These are phyloP conservation scores for Callinectes sapidus DNA, from an alignment of 2,888 invertebrate species.

Conservation along the genomic window DNA sequence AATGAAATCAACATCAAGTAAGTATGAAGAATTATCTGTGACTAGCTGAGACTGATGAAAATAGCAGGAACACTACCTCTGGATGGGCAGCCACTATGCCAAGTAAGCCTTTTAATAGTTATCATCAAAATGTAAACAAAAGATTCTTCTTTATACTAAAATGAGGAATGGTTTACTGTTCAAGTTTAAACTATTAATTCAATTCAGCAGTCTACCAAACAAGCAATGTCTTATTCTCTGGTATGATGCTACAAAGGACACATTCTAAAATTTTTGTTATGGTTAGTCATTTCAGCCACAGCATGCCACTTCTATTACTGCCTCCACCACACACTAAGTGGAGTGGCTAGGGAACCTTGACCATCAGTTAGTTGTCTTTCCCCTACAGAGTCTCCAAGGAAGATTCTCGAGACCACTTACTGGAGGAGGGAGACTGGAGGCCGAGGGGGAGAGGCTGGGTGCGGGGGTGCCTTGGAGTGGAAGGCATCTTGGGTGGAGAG, in stretches of 20 bases:
- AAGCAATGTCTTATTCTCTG: background rate
- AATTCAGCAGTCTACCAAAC: background rate
- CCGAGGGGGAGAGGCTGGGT: slow-evolving; percentile 75
- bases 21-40: background rate
- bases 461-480: slow-evolving; percentile 76
- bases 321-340: background rate
- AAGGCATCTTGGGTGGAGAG: slow-evolving; percentile 82
- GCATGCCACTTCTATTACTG: background rate
- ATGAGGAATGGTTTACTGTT: background rate
- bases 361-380: background rate
- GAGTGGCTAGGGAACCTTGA: background rate
- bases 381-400: slow-evolving; percentile 56
- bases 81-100: background rate
- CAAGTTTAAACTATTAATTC: background rate
- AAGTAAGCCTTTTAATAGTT: background rate
- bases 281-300: background rate
- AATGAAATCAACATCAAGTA: background rate
- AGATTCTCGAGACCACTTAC: slow-evolving; percentile 75
- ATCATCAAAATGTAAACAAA: background rate
- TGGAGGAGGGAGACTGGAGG: slow-evolving; percentile 78
- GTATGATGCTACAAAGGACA: background rate
- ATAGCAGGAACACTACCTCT: background rate
- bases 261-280: background rate
- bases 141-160: background rate
- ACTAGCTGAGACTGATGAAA: background rate